These are phyloP conservation scores for Alexandromys fortis DNA, from an alignment of 2,113 vertebrate species.

Conservation along the genomic window DNA sequence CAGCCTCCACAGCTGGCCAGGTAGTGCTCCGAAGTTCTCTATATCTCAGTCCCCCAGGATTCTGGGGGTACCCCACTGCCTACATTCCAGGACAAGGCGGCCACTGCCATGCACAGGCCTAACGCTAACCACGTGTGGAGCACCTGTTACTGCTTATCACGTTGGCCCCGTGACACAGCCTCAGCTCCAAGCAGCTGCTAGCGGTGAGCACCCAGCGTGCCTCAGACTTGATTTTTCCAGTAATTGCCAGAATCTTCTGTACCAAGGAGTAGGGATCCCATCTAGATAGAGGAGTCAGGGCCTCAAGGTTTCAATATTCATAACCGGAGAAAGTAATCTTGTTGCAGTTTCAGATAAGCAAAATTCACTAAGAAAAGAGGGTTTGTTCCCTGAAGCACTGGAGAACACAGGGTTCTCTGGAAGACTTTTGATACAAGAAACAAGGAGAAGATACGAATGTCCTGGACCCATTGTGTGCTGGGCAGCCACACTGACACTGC, in stretches of 20 bases:
- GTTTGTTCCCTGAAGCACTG: neutral
- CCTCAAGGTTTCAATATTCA: neutral
- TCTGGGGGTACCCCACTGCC: neutral
- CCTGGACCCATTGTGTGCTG: neutral
- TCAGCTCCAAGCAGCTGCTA: neutral
- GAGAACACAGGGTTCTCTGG: neutral
- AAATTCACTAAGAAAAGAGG: neutral
- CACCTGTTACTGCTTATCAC: neutral
- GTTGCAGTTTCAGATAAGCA: neutral
- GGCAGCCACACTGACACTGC: neutral
- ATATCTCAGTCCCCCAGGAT: neutral
- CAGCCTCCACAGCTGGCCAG: neutral
- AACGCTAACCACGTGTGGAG: neutral
- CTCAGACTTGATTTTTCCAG: neutral
- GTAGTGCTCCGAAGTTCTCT: too few species aligned
- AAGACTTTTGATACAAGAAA: neutral
- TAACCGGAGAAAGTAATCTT: neutral
- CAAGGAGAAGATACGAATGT: neutral
- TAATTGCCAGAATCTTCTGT: neutral
- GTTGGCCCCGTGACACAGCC: neutral
- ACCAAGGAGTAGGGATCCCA: neutral
- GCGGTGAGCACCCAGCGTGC: rapidly evolving
- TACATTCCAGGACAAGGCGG: neutral
- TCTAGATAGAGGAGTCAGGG: neutral
- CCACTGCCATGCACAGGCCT: neutral